These are phyloP conservation scores for Choloepus hoffmanni DNA, from an alignment of 2,113 vertebrate species.

Conservation along the genomic window DNA sequence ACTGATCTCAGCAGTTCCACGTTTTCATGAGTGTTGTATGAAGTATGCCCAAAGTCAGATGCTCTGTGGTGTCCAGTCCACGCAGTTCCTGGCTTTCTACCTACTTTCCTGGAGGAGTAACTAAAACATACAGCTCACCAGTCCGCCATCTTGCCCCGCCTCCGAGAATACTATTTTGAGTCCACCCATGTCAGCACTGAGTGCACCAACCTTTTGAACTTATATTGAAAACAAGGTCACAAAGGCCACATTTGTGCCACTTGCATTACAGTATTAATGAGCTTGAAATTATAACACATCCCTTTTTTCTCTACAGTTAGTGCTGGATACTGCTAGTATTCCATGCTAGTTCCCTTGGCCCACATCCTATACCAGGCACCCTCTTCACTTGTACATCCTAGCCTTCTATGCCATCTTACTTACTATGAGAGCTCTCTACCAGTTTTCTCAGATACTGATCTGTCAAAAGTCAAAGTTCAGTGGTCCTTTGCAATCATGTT, in stretches of 20 bases:
- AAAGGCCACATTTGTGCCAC: neutral
- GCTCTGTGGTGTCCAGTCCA: no score
- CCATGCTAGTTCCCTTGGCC: neutral
- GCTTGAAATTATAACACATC: neutral
- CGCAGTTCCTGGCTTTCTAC: no score
- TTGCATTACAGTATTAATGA: neutral
- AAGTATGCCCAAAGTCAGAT: no score
- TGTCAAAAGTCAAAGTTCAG: neutral
- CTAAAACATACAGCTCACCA: no score
- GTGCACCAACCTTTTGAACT: neutral
- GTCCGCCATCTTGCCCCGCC: no score
- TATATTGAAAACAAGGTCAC: neutral
- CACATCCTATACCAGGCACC: neutral
- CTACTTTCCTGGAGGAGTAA: no score
- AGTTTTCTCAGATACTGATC: neutral
- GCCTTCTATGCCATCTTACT: neutral
- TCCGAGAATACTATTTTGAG: no score
- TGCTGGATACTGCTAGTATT: neutral
- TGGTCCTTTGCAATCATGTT: neutral
- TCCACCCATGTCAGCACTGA: neutral
- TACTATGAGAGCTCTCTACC: neutral
- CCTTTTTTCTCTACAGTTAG: neutral
- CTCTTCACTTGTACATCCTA: neutral
- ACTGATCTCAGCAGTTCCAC: no score
- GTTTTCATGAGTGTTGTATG: no score